Conservation (phyloP, 2,113 vertebrate species). For the cattle (Bos taurus) region ARS-UCD2.0 NC_037351.1:26958001-26958500, state of each 20-base stretch:
- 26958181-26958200: not conserved
- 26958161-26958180: not conserved
- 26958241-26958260: not conserved
- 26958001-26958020: not conserved
- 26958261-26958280: not conserved
- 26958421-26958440: not conserved
- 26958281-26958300: not conserved
- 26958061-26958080: not conserved
- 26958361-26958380: not conserved
- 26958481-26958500: not conserved
- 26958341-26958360: rapidly evolving
- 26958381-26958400: not conserved
- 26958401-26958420: not conserved
- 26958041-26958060: not conserved
- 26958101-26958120: not conserved
- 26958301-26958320: not conserved
- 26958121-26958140: not conserved
- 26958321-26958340: not conserved
- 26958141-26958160: not conserved
- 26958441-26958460: not conserved
- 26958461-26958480: not conserved
- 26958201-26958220: not conserved
- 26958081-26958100: not conserved
- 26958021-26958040: not conserved
- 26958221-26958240: not conserved